Conservation (phyloP, 2,888 invertebrate species). For the Caenorhabditis virilis region DNA sequence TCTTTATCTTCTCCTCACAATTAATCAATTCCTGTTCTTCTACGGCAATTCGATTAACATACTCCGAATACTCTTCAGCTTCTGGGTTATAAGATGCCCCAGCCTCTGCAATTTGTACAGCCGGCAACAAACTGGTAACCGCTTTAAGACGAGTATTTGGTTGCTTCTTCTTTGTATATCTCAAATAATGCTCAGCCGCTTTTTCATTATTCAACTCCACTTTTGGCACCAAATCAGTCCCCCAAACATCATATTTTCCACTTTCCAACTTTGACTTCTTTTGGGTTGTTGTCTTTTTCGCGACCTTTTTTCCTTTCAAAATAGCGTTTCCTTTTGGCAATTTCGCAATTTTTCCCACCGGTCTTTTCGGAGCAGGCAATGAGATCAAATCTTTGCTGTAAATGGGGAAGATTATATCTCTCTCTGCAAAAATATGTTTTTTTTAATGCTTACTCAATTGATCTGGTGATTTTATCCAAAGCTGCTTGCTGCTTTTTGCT, state of each 20-base stretch:
- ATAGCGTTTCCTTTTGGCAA: constrained; percentile 34
- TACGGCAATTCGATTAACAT: constrained; percentile 25
- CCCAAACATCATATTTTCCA: constrained; percentile 41
- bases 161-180: constrained; percentile 36
- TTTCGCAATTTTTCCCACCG: constrained; percentile 10
- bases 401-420: background rate
- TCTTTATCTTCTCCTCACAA: constrained; percentile 16
- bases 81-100: constrained; percentile 53
- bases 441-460: constrained; percentile 5
- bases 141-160: constrained; percentile 28
- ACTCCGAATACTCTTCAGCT: constrained; percentile 37
- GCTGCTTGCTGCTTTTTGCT: constrained; percentile 44
- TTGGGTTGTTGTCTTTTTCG: background rate
- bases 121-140: constrained; percentile 38
- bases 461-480: constrained; percentile 37
- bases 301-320: constrained; percentile 7
- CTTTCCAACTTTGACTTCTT: constrained; percentile 7
- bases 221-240: constrained; percentile 35
- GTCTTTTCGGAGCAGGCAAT: constrained; percentile 16
- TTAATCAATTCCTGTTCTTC: constrained; percentile 38
- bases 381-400: constrained; percentile 4
- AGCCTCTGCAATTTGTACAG: constrained; percentile 26
- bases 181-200: constrained; percentile 40
- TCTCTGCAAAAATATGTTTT: background rate
- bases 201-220: constrained; percentile 10